These are phyloP conservation scores for Leucozona laternaria DNA, from an alignment of 2,888 invertebrate species.

Conservation along the genomic window DNA sequence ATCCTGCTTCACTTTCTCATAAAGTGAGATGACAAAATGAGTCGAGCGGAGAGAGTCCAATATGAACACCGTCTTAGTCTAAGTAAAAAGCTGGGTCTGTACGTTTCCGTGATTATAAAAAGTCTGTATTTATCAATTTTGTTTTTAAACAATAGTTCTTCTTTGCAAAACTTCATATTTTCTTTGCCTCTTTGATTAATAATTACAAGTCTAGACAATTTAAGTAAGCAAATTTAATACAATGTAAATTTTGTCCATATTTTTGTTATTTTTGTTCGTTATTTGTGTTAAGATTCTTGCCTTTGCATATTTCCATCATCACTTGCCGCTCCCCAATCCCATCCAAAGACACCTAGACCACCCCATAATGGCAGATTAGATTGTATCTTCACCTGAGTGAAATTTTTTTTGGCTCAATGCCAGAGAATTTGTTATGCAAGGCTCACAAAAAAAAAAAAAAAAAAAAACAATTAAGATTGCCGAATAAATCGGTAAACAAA, in stretches of 20 bases:
- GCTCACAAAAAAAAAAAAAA: constrained; percentile 14
- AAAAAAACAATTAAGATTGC: constrained; percentile 32
- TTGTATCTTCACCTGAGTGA: constrained; percentile 48
- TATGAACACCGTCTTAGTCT: too few species aligned
- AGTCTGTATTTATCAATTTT: too few species aligned
- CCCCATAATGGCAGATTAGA: constrained; percentile 37
- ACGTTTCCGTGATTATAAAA: too few species aligned
- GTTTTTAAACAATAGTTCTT: too few species aligned
- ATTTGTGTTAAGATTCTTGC: constrained; percentile 22
- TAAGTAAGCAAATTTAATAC: neutral
- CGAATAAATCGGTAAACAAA: constrained; percentile 33
- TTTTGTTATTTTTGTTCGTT: neutral
- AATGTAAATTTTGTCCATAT: neutral
- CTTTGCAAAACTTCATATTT: neutral
- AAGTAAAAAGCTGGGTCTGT: too few species aligned
- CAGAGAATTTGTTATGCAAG: constrained; percentile 56
- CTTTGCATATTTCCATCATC: constrained; percentile 64
- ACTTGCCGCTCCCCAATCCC: neutral
- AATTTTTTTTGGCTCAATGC: constrained; percentile 35
- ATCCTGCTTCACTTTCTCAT: too few species aligned
- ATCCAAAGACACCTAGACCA: neutral
- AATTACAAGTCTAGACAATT: constrained; percentile 13
- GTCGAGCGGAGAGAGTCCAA: too few species aligned
- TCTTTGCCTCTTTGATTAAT: neutral
- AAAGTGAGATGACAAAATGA: too few species aligned